These are phyloP conservation scores for Isichthys henryi DNA, from an alignment of 2,113 vertebrate genomes.

Conservation along the genomic window DNA sequence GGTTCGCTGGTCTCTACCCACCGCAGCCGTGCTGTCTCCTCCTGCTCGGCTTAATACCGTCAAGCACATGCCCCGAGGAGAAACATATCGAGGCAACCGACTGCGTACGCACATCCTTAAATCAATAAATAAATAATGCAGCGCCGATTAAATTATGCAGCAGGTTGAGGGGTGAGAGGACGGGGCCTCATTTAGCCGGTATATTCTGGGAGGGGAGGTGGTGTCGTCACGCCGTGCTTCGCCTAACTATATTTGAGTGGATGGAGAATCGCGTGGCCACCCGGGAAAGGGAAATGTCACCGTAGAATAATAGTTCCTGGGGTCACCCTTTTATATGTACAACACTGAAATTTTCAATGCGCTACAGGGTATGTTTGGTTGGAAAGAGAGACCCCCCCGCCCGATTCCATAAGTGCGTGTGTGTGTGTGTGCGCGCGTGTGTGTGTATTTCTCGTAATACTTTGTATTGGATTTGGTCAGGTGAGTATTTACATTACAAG, in stretches of 20 bases:
- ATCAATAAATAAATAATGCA: constrained; percentile 16
- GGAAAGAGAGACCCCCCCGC: neutral
- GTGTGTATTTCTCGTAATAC: neutral
- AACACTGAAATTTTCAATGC: neutral
- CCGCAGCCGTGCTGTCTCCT: neutral
- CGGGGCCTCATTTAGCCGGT: neutral
- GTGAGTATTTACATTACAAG: neutral
- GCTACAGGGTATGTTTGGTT: neutral
- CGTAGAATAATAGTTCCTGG: neutral
- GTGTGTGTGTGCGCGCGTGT: neutral
- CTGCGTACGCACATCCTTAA: neutral
- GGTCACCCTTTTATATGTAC: constrained; percentile 1
- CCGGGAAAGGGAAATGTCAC: neutral
- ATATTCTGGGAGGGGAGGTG: neutral
- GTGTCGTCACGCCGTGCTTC: neutral
- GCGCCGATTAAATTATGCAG: constrained; percentile 6
- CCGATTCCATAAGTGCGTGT: neutral
- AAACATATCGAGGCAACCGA: neutral
- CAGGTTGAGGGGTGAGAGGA: neutral
- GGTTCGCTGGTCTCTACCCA: neutral
- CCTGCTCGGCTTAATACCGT: neutral
- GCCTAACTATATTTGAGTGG: neutral
- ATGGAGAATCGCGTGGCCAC: neutral
- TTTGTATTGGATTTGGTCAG: neutral
- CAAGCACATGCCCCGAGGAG: neutral